phyloP scores from a whole-genome alignment of 1,140 invertebrate species.

The Leptopilina clavipes region DNA sequence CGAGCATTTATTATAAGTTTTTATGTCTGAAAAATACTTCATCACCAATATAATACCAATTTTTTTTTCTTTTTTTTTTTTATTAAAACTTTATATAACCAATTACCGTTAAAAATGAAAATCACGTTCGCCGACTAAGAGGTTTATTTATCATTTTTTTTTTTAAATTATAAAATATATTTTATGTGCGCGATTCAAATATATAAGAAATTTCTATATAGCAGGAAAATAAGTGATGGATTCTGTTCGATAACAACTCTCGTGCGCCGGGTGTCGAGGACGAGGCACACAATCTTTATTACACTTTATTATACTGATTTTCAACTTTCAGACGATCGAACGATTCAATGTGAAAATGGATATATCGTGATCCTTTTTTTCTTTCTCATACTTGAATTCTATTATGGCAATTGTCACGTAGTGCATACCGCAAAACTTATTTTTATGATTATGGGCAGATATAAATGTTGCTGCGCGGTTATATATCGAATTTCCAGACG shows the following conservation, averaged over 20 bases:
- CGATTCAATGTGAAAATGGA: not conserved
- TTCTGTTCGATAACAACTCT: not conserved
- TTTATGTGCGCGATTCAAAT: not conserved
- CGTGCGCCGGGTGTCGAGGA: not conserved
- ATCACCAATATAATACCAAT: no score
- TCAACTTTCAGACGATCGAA: not conserved
- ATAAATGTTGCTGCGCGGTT: not conserved
- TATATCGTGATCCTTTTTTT: not conserved
- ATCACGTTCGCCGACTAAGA: not conserved
- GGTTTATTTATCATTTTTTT: not conserved
- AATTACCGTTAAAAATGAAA: not conserved
- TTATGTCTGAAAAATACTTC: no score
- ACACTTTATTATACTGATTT: conserved; percentile 7
- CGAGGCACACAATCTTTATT: conserved; percentile 1
- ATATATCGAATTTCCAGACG: not conserved
- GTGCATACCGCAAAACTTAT: not conserved
- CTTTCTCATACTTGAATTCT: not conserved
- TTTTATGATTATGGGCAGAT: not conserved
- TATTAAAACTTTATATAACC: not conserved
- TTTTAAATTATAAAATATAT: not conserved
- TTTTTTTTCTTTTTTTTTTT: no score
- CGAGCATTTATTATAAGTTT: no score
- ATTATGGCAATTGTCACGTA: conserved; percentile 9
- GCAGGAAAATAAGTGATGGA: not conserved
- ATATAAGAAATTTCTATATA: not conserved